A percentile compares a stretch with the other conserved stretches of the same genome.
phyloP scores from a whole-genome alignment of 2,888 invertebrate species.

The Epicampocera succincta region DNA sequence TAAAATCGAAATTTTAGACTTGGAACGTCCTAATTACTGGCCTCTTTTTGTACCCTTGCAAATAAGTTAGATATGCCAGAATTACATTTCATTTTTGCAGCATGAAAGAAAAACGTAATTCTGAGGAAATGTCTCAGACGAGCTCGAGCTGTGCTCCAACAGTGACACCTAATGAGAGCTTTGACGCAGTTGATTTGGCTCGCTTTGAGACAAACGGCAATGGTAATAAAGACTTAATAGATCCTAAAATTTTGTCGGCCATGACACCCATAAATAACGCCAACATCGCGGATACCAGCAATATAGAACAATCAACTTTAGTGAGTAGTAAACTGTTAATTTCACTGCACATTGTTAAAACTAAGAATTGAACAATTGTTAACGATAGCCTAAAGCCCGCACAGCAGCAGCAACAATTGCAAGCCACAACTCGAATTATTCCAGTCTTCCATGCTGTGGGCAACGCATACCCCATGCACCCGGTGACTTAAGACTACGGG shows the following conservation, averaged over 20 bases:
- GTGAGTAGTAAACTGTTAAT: slow-evolving; percentile 60
- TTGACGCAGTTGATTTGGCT: slow-evolving; percentile 75
- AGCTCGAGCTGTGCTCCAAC: slow-evolving; percentile 64
- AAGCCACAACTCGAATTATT: slow-evolving; percentile 80
- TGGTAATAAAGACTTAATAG: slow-evolving; percentile 41
- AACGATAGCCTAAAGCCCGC: slow-evolving; percentile 80
- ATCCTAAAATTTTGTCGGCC: slow-evolving; percentile 30
- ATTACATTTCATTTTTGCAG: slow-evolving; percentile 12
- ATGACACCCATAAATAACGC: slow-evolving; percentile 66
- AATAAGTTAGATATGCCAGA: too few relatives aligned
- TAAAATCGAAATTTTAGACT: too few relatives aligned
- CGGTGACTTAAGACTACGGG: slow-evolving; percentile 70
- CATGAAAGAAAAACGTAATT: slow-evolving; percentile 74
- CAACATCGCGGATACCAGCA: slow-evolving; percentile 58
- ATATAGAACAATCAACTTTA: slow-evolving; percentile 73
- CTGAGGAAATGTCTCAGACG: slow-evolving; percentile 78
- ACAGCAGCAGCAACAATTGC: slow-evolving; percentile 73
- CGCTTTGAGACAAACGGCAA: slow-evolving; percentile 64
- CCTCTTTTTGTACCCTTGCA: too few relatives aligned
- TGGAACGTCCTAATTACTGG: too few relatives aligned
- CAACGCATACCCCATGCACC: slow-evolving; percentile 71
- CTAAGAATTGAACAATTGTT: slow-evolving; percentile 1
- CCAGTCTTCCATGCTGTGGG: slow-evolving; percentile 81
- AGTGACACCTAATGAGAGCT: slow-evolving; percentile 72
- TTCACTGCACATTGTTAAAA: neutral